Conservation (phyloP, 2,888 invertebrate species). For the Pammene aurita region DNA sequence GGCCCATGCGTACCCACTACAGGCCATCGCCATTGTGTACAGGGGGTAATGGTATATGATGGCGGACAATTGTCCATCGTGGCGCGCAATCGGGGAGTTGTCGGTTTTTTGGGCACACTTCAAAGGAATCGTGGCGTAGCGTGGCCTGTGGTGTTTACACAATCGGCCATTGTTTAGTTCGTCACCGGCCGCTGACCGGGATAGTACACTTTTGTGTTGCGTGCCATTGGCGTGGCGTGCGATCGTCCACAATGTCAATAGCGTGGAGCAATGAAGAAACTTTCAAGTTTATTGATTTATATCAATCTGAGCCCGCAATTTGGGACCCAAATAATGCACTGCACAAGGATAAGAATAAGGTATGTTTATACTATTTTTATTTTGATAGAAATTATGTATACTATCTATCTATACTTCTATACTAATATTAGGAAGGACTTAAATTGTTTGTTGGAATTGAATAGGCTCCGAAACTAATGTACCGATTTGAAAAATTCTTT, state of each 20-base stretch:
- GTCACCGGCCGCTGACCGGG: constrained; percentile 43
- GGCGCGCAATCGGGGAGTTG: constrained; percentile 38
- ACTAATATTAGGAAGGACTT: too few relatives aligned
- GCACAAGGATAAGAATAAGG: constrained; percentile 7
- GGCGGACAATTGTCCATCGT: constrained; percentile 42
- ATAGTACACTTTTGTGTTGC: constrained; percentile 28
- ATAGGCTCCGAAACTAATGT: too few relatives aligned
- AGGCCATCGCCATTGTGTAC: constrained; percentile 43
- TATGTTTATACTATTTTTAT: not conserved
- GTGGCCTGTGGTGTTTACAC: not conserved
- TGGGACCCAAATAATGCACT: not conserved
- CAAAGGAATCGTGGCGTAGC: constrained; percentile 46
- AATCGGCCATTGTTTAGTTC: constrained; percentile 43
- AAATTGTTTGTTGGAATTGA: too few relatives aligned
- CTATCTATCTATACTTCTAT: constrained; percentile 19
- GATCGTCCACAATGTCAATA: not conserved
- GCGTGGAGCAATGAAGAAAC: constrained; percentile 4
- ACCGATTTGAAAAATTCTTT: too few relatives aligned
- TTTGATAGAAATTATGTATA: not conserved
- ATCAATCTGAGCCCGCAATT: not conserved
- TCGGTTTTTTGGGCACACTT: constrained; percentile 47
- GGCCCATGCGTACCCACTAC: constrained; percentile 41
- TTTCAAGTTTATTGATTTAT: constrained; percentile 5
- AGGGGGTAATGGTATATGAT: constrained; percentile 43
- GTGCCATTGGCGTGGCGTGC: not conserved